Conservation (phyloP, 2,797 vertebrate genomes). For the Danio kyathit region DNA sequence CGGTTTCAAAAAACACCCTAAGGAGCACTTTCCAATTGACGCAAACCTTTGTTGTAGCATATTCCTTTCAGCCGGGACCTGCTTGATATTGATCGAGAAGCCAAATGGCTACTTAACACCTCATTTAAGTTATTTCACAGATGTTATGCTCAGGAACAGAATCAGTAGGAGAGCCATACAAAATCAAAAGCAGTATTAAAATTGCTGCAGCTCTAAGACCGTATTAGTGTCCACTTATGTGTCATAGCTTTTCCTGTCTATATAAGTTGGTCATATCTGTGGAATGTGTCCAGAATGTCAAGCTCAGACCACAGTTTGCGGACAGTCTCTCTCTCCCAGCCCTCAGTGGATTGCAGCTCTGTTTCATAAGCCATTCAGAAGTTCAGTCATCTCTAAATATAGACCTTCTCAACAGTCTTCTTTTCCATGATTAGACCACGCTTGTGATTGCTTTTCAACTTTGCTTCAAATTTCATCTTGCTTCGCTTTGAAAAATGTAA, state of each 20-base stretch:
- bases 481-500: background rate
- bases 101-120: slow-evolving; percentile 53
- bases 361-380: slow-evolving; percentile 43
- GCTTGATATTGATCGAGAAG: slow-evolving; percentile 36
- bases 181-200: background rate
- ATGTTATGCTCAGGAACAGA: slow-evolving; percentile 23
- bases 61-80: slow-evolving; percentile 27
- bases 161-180: background rate
- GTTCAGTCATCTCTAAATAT: slow-evolving; percentile 42
- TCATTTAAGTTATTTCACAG: slow-evolving; percentile 26
- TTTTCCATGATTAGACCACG: slow-evolving; percentile 44
- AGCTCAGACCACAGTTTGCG: slow-evolving; percentile 19
- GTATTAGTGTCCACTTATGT: slow-evolving; percentile 5
- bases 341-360: slow-evolving; percentile 29
- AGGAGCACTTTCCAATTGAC: slow-evolving; percentile 25
- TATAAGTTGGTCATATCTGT: slow-evolving; percentile 9
- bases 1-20: background rate
- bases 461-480: background rate
- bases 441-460: slow-evolving; percentile 19
- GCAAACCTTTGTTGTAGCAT: slow-evolving; percentile 19
- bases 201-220: background rate
- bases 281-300: slow-evolving; percentile 36
- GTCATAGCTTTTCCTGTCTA: slow-evolving; percentile 23
- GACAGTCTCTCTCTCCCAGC: slow-evolving; percentile 26
- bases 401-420: slow-evolving; percentile 15